phyloP scores from a whole-genome alignment of 2,797 vertebrate species.

The Hydrolagus colliei region DNA sequence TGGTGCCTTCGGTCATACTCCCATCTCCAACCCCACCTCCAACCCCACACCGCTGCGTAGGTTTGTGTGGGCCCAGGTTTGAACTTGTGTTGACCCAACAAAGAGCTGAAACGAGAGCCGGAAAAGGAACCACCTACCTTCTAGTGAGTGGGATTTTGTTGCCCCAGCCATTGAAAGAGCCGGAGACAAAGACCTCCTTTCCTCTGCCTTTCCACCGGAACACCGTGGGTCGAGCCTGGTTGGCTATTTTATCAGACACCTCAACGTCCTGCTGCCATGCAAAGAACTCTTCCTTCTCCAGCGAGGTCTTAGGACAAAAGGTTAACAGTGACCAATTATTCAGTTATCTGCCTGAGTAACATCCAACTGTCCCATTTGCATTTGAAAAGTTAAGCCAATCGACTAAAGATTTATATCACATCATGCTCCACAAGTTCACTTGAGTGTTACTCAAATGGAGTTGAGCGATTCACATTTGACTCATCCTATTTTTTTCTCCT shows the following conservation, averaged over 20 bases:
- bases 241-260: slow-evolving; percentile 64
- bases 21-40: no score
- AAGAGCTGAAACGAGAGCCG: not conserved
- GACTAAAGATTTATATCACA: no score
- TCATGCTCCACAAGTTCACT: no score
- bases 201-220: slow-evolving; percentile 82
- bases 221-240: slow-evolving; percentile 78
- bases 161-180: slow-evolving; percentile 94
- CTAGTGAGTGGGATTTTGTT: slow-evolving; percentile 86
- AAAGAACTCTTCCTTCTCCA: slow-evolving; percentile 82
- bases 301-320: slow-evolving; percentile 53
- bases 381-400: not conserved
- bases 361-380: not conserved
- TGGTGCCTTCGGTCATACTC: no score
- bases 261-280: slow-evolving; percentile 91
- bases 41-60: no score
- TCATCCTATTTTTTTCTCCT: no score
- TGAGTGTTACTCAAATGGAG: no score
- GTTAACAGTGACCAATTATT: not conserved
- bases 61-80: no score
- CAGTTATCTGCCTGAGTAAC: not conserved
- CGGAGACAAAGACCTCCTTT: slow-evolving; percentile 86
- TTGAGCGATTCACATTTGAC: no score
- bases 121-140: slow-evolving; percentile 58
- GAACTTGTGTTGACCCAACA: not conserved